phyloP scores from a whole-genome alignment of 2,888 invertebrate species.

The Drosophila leonis region DNA sequence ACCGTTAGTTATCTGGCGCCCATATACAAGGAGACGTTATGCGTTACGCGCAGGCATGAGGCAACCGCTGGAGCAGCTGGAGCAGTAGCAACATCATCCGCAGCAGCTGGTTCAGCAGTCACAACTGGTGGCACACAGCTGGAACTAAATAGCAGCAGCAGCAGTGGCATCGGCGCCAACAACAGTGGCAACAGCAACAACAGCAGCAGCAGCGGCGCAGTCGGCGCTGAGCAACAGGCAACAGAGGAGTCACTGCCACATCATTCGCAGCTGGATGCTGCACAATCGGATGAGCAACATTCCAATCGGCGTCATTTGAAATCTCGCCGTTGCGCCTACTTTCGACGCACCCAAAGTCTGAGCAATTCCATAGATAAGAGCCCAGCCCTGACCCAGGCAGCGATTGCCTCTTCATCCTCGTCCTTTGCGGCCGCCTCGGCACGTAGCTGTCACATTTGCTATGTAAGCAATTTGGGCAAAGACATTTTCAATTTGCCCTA shows the following conservation, averaged over 20 bases:
- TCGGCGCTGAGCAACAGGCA: slow-evolving; percentile 23
- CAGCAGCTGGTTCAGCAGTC: slow-evolving; percentile 5
- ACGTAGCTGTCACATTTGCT: slow-evolving; percentile 85
- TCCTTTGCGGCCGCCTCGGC: slow-evolving; percentile 40
- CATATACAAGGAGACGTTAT: slow-evolving; percentile 85
- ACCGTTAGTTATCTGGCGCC: slow-evolving; percentile 85
- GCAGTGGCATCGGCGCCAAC: not conserved
- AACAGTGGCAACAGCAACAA: slow-evolving; percentile 16
- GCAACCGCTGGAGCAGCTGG: slow-evolving; percentile 7
- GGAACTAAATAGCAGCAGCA: slow-evolving; percentile 10
- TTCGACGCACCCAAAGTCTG: slow-evolving; percentile 84
- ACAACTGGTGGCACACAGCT: slow-evolving; percentile 20
- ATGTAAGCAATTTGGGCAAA: slow-evolving; percentile 84
- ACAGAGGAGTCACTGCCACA: slow-evolving; percentile 30
- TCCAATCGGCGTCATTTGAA: slow-evolving; percentile 65
- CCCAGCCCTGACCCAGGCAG: slow-evolving; percentile 24
- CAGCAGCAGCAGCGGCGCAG: slow-evolving; percentile 16
- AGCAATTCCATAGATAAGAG: slow-evolving; percentile 83
- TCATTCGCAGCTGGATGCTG: slow-evolving; percentile 35
- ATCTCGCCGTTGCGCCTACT: slow-evolving; percentile 55
- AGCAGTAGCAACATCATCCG: not conserved
- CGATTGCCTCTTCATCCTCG: slow-evolving; percentile 57
- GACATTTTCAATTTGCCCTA: slow-evolving; percentile 84
- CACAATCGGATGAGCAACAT: slow-evolving; percentile 54
- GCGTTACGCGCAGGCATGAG: slow-evolving; percentile 50